Percentiles rank a stretch among this genome's conserved stretches.
phyloP scores from a whole-genome alignment of 2,797 vertebrate species.

The Harpagifer antarcticus region DNA sequence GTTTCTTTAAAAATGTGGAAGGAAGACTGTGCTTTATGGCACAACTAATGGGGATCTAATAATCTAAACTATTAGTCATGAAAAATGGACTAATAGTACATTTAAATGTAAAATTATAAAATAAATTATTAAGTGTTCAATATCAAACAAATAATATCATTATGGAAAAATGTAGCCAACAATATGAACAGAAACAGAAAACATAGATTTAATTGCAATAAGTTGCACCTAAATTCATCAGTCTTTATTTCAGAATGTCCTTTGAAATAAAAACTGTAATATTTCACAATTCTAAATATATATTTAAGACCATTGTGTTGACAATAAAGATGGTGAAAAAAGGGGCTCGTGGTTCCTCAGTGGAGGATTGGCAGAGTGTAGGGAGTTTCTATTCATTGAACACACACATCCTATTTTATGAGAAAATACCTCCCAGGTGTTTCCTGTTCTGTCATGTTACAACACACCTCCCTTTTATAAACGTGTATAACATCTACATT shows the following conservation, averaged over 20 bases:
- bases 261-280: background rate
- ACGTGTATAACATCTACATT: slow-evolving; percentile 36
- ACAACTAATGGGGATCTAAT: too few species aligned
- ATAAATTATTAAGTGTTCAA: background rate
- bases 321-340: background rate
- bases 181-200: background rate
- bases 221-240: too few species aligned
- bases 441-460: slow-evolving; percentile 29
- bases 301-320: background rate
- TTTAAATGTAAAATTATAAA: background rate
- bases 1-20: too few species aligned
- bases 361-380: background rate
- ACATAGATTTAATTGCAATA: too few species aligned
- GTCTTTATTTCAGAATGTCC: background rate
- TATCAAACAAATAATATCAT: background rate
- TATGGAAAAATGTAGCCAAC: background rate
- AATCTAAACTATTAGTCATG: too few species aligned
- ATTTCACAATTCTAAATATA: too few species aligned
- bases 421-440: slow-evolving; percentile 29
- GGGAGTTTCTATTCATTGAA: background rate
- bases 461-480: slow-evolving; percentile 22
- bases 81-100: background rate
- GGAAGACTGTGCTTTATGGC: too few species aligned
- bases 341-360: background rate
- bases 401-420: background rate